These are phyloP conservation scores for Amaurobius ferox DNA, from an alignment of 2,888 invertebrate genomes.

Conservation along the genomic window DNA sequence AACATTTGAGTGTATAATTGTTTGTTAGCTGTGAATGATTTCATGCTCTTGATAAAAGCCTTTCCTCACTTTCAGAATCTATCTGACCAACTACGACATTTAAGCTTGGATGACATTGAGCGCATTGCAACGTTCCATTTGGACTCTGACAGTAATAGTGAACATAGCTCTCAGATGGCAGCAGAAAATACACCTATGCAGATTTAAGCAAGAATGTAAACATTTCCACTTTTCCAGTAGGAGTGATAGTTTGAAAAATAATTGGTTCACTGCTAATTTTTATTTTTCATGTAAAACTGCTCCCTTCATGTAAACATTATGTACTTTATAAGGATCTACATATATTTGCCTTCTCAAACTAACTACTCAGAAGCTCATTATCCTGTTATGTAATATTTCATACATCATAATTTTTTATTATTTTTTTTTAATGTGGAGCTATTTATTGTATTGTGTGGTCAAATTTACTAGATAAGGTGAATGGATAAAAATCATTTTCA, in stretches of 20 bases:
- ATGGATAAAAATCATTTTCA: neutral
- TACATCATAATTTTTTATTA: neutral
- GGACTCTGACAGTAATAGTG: conserved; percentile 37
- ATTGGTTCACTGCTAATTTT: conserved; percentile 10
- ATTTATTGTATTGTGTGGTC: conserved; percentile 9
- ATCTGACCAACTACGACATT: conserved; percentile 44
- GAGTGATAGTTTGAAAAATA: conserved; percentile 3
- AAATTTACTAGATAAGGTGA: neutral
- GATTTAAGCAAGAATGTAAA: conserved; percentile 7
- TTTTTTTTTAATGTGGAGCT: neutral
- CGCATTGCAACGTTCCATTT: conserved; percentile 72
- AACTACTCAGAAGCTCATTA: conserved; percentile 3
- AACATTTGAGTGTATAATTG: too few species aligned
- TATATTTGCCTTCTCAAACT: conserved; percentile 9
- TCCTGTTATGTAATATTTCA: neutral
- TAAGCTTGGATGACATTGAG: conserved; percentile 74
- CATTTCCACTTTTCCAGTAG: conserved; percentile 29
- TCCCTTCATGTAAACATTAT: conserved; percentile 11
- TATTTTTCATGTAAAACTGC: neutral
- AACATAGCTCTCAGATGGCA: neutral
- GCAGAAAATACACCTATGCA: conserved; percentile 55
- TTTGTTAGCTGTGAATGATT: too few species aligned
- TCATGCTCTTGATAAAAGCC: neutral
- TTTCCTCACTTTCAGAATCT: conserved; percentile 43
- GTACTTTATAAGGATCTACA: conserved; percentile 2